These are phyloP conservation scores for Parnassius glacialis DNA, from an alignment of 2,888 invertebrate genomes.

Conservation along the genomic window DNA sequence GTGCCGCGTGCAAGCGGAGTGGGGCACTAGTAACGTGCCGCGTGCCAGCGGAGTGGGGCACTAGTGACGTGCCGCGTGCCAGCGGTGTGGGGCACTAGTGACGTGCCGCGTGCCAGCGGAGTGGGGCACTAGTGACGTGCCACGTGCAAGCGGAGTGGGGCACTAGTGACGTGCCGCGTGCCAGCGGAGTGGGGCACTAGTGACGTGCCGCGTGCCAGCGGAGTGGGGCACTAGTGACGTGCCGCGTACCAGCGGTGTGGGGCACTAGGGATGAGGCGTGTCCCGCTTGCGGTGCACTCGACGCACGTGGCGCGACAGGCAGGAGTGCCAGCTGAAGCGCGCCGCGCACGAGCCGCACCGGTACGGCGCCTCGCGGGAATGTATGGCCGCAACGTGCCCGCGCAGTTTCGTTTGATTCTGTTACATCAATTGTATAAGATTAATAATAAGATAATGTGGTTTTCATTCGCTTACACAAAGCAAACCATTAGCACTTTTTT, in stretches of 20 bases:
- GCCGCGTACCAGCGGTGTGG: not conserved
- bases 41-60: conserved; percentile 37
- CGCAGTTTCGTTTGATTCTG: conserved; percentile 65
- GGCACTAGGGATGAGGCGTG: not conserved
- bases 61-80: conserved; percentile 49
- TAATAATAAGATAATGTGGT: too few relatives aligned
- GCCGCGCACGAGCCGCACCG: conserved; percentile 53
- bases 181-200: too few relatives aligned
- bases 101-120: too few relatives aligned
- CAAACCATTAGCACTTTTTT: too few relatives aligned
- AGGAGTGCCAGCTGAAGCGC: conserved; percentile 65
- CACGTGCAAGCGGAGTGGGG: too few relatives aligned
- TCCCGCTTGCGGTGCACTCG: conserved; percentile 40
- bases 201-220: too few relatives aligned
- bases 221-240: not conserved
- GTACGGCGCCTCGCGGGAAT: conserved; percentile 53
- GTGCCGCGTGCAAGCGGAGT: not conserved
- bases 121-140: too few relatives aligned
- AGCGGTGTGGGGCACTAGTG: too few relatives aligned
- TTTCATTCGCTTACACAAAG: too few relatives aligned
- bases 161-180: too few relatives aligned
- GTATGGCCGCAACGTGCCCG: conserved; percentile 54
- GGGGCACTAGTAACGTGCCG: not conserved
- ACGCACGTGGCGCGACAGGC: conserved; percentile 57
- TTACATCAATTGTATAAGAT: not conserved